Conservation (phyloP, 2,797 vertebrate genomes). For the Neostethus bicornis region DNA sequence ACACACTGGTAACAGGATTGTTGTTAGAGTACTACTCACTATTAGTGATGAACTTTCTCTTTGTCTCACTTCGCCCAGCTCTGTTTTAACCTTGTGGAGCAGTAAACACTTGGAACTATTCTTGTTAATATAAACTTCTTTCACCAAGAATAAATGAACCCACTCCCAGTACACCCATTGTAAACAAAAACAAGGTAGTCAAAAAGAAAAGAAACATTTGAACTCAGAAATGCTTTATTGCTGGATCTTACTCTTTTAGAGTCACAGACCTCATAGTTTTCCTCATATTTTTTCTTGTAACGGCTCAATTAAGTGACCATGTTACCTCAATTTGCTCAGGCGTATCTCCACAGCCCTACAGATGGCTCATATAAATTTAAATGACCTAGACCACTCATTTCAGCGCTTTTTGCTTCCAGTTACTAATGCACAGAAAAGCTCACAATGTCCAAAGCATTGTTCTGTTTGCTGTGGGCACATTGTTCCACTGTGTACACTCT, state of each 20-base stretch:
- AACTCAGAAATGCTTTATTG: conserved; percentile 24
- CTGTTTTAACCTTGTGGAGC: background rate
- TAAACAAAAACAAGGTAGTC: conserved; percentile 1
- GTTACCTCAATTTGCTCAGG: conserved; percentile 22
- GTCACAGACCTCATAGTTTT: conserved; percentile 30
- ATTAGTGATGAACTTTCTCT: background rate
- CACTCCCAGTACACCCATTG: conserved; percentile 10
- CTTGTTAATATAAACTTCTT: conserved; percentile 6
- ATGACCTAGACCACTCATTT: conserved; percentile 20
- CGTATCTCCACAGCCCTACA: conserved; percentile 11
- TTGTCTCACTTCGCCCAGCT: conserved; percentile 9
- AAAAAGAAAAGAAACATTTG: conserved; percentile 4
- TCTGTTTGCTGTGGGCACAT: conserved; percentile 2
- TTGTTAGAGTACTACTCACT: conserved; percentile 9
- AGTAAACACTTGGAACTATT: conserved; percentile 2
- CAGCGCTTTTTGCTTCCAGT: conserved; percentile 22
- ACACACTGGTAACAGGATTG: conserved; percentile 14
- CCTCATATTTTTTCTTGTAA: conserved; percentile 23
- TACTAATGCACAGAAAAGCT: conserved; percentile 12
- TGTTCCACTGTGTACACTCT: background rate
- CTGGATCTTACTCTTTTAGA: conserved; percentile 35
- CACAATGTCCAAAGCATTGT: background rate
- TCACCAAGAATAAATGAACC: conserved; percentile 5
- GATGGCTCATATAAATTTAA: conserved; percentile 19
- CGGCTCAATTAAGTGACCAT: conserved; percentile 40